Percentiles rank a stretch among this genome's conserved stretches.
Conservation (phyloP, 2,888 invertebrate species). For the Diadromus collaris region DNA sequence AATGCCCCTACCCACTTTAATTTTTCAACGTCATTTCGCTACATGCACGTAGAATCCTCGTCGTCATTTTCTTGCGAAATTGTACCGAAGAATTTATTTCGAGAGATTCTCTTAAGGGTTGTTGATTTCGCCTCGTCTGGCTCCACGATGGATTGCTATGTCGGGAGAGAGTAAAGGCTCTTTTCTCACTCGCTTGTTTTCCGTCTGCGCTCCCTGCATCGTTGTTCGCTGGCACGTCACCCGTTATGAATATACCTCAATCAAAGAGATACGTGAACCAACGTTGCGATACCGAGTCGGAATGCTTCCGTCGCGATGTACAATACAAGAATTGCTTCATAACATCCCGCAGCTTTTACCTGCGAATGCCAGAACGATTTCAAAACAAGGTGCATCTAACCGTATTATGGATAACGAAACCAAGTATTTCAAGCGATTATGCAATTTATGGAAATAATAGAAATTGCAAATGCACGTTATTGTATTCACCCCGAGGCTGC, state of each 20-base stretch:
- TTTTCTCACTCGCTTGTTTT: not conserved
- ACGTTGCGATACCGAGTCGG: not conserved
- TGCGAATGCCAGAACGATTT: not conserved
- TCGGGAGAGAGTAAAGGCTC: not conserved
- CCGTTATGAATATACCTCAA: conserved; percentile 6
- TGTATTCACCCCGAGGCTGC: not conserved
- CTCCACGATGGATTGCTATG: not conserved
- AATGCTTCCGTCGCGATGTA: not conserved
- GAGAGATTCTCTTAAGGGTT: not conserved
- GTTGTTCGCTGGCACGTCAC: not conserved
- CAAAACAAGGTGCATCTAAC: not conserved
- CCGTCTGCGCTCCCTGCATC: not conserved
- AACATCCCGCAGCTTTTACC: not conserved
- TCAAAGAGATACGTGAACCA: not conserved
- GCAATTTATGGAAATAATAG: conserved; percentile 1
- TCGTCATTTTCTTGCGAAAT: not conserved
- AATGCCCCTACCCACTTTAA: not conserved
- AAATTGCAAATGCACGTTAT: conserved; percentile 8
- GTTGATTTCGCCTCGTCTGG: not conserved
- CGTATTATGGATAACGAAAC: not conserved
- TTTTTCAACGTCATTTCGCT: not conserved
- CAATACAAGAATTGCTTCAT: conserved; percentile 4
- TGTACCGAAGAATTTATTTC: not conserved
- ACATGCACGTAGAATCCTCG: not conserved
- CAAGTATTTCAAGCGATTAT: not conserved